Percentiles rank a stretch among this genome's conserved stretches.
Evolutionary conservation across 2,888 invertebrate species (phyloP).

Genomic region (Oxystoma pomonae): DNA sequence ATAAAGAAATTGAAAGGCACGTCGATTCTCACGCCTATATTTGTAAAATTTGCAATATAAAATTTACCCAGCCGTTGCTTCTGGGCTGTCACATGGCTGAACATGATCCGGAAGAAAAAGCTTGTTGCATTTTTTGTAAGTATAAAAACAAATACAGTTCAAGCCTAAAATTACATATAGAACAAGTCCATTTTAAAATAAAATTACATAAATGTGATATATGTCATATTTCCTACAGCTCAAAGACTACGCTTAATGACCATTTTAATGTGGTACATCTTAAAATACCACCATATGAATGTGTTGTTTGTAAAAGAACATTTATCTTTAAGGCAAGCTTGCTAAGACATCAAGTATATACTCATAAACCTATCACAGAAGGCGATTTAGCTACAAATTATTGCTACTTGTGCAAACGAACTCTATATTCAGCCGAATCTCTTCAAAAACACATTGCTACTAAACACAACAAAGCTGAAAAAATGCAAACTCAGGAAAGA

Average conservation of each 20-base stretch:
- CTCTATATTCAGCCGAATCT: conserved; percentile 15
- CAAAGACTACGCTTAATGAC: conserved; percentile 18
- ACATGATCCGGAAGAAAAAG: conserved; percentile 36
- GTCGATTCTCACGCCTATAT: conserved; percentile 43
- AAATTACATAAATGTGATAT: conserved; percentile 20
- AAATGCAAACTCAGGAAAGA: conserved; percentile 26
- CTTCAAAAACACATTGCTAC: conserved; percentile 18
- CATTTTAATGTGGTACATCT: conserved; percentile 27
- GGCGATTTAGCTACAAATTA: conserved; percentile 22
- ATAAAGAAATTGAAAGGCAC: conserved; percentile 13
- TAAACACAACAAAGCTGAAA: conserved; percentile 15
- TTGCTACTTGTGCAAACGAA: conserved; percentile 21
- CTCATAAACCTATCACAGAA: conserved; percentile 20
- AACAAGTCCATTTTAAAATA: conserved; percentile 36
- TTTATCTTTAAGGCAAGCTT: conserved; percentile 25
- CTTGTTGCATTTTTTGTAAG: conserved; percentile 40
- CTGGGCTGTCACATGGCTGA: conserved; percentile 39
- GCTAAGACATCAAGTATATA: conserved; percentile 30
- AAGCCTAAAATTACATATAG: conserved; percentile 38
- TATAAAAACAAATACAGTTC: conserved; percentile 34
- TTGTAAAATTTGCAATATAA: conserved; percentile 38
- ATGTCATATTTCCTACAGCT: conserved; percentile 19
- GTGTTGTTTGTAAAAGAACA: conserved; percentile 45
- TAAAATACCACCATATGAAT: conserved; percentile 48
- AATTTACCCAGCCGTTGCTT: conserved; percentile 39